Evolutionary conservation across 2,113 vertebrate genomes (phyloP).

Genomic region (Tylochromis polylepis): DNA sequence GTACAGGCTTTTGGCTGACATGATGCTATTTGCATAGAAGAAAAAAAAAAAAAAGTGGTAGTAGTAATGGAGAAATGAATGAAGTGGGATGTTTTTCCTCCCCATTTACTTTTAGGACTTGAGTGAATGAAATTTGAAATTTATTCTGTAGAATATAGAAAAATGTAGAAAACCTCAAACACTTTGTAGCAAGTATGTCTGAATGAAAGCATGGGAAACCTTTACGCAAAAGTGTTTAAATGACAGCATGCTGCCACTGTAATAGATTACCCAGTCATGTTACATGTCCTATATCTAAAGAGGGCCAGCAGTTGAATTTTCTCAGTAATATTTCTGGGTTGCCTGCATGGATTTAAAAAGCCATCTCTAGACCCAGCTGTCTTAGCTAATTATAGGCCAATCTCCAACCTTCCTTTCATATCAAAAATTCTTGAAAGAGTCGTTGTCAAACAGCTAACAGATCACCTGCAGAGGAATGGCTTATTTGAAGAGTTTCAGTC

Average conservation of each 20-base stretch:
- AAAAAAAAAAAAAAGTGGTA: too few relatives aligned
- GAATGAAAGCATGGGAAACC: neutral
- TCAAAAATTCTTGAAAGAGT: too few relatives aligned
- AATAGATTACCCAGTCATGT: neutral
- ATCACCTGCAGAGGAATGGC: too few relatives aligned
- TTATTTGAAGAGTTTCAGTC: too few relatives aligned
- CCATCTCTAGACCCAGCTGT: too few relatives aligned
- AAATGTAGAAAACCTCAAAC: rapidly evolving
- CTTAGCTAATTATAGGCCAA: too few relatives aligned
- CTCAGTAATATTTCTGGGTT: too few relatives aligned
- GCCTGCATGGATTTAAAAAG: too few relatives aligned
- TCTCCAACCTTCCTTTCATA: too few relatives aligned
- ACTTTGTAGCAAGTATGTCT: neutral
- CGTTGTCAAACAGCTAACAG: too few relatives aligned
- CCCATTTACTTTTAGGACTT: neutral
- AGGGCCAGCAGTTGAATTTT: neutral
- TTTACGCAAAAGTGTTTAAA: neutral
- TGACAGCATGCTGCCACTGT: neutral
- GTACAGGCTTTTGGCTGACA: neutral
- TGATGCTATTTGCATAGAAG: neutral
- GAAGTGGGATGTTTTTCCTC: neutral
- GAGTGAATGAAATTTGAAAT: neutral
- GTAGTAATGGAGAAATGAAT: neutral
- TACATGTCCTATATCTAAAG: neutral
- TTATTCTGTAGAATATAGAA: neutral